Evolutionary conservation across 1,140 invertebrate genomes (phyloP), one percentile per base, ranked within the genome.

Genomic region (Sinonovacula constricta): DNA sequence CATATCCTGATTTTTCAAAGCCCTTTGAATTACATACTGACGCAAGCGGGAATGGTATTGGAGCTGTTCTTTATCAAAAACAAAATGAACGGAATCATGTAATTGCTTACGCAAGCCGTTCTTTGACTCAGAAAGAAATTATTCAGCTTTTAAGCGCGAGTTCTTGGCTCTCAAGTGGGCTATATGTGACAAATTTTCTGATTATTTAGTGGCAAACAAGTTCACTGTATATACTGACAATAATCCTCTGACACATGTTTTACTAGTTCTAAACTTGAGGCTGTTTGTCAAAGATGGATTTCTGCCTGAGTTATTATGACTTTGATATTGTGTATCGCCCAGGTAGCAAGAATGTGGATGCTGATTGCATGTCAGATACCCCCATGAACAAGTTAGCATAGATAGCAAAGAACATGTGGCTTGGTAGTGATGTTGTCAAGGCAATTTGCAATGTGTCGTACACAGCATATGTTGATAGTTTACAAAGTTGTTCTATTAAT

Each of bases 21-120:
- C 60, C 60, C 3, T 63, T 63, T 63, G 60, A 63, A 36, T 33
- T 63, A 2, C 60, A 63, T 63, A 22, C 22, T 5, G 60, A 63
- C 26, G 60, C 60, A 5, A 33, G 28, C 7, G n/a, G 28, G 4
- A 63, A 34, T 31, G 60, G 15, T 12, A 14, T 63, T 34, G 60
- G 60, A 33, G 10, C 30, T 12, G 60, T 63, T 10, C 22, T 63
- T 2, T 63, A 63, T 22, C 60, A 63, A 34, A 31, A 31, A 63
- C 5, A 63, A 18, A 33, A 36, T 12, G 33, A 36, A 34, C 5
- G n/a, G 1, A 63, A 63, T 10, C 3, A 26, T n/a, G 30, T 36
- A 1, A 22, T 63, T 2, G 28, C 60, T 5, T 63, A 34, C 33
- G 60, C 60, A 12, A 63, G 60, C 22, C 4, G 60, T 4, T 15